Evolutionary conservation across 2,888 invertebrate species (phyloP), one percentile per base, ranked within the genome.

Genomic region (Taenaris catops): DNA sequence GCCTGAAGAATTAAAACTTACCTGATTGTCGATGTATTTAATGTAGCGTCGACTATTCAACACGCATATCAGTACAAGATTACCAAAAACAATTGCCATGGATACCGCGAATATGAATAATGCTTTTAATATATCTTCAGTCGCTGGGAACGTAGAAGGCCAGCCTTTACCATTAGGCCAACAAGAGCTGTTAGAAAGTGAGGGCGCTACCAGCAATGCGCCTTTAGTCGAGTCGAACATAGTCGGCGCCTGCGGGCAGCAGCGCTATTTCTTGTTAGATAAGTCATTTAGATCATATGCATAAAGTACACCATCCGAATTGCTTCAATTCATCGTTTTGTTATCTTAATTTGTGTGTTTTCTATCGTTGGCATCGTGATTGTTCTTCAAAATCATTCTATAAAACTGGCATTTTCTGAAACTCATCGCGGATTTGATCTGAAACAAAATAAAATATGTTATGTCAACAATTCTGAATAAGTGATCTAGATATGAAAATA

Each of bases 11-110:
- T n/a, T n/a, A 14, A 20, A 25, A 14, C 41, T 74, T 72, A 95
- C 95, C 93, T 95, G 95, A 55, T 94, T 93, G 65, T 95, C 95
- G 55, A 96, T 95, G 63, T 94, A 95, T 62, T 94, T 94, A 58
- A 94, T 91, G 69, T 94, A 95, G 44, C 94, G 89, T 31, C 94
- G 89, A 71, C 94, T 95, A 74, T 95, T 96, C 58, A 96, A 90
- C 27, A 95, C 95, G 53, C 94, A 90, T 49, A 95, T 94, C 12
- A 95, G 90, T 41, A 95, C 84, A 26, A 94, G 87, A 66, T 96
- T 96, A 23, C 95, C 94, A 16, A 92, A 90, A 21, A 95, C 91
- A 46, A 95, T 94, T 19, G 94, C 93, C 65, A 93, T 88, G 19
- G 95, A 94, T 42, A 95, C 81, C 2, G 92, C 75, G 41, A 95